Evolutionary conservation across 2,888 invertebrate genomes (phyloP).

Genomic region (Schizaphis graminum): DNA sequence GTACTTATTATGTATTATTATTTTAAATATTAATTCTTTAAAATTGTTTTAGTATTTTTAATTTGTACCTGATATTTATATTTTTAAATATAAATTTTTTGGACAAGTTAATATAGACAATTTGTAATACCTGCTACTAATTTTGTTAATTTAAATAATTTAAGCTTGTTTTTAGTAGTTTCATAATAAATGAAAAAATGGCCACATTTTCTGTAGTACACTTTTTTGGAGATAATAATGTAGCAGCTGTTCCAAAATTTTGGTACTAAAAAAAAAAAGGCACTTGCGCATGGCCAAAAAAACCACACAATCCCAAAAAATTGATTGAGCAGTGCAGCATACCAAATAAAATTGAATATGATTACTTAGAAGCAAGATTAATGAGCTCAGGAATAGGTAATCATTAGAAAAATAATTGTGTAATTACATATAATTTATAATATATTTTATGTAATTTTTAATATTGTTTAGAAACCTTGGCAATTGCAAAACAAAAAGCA

Average conservation of each 20-base stretch:
- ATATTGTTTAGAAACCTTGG: not conserved
- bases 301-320: not conserved
- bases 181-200: not conserved
- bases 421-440: not conserved
- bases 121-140: not conserved
- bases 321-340: not conserved
- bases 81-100: no score
- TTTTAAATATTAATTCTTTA: not conserved
- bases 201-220: not conserved
- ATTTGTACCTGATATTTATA: not conserved
- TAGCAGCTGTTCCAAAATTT: not conserved
- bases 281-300: not conserved
- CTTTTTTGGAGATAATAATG: not conserved
- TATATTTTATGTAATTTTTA: not conserved
- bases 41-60: not conserved
- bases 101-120: no score
- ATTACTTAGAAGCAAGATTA: not conserved
- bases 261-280: not conserved
- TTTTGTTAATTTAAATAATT: not conserved
- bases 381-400: not conserved
- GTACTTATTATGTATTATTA: not conserved
- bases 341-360: not conserved
- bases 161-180: not conserved
- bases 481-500: not conserved
- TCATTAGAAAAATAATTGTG: not conserved